A percentile compares a stretch with the other conserved stretches of the same genome.
Evolutionary conservation across 1,140 invertebrate species (phyloP).

Genomic region (Zaprionus lachaisei): DNA sequence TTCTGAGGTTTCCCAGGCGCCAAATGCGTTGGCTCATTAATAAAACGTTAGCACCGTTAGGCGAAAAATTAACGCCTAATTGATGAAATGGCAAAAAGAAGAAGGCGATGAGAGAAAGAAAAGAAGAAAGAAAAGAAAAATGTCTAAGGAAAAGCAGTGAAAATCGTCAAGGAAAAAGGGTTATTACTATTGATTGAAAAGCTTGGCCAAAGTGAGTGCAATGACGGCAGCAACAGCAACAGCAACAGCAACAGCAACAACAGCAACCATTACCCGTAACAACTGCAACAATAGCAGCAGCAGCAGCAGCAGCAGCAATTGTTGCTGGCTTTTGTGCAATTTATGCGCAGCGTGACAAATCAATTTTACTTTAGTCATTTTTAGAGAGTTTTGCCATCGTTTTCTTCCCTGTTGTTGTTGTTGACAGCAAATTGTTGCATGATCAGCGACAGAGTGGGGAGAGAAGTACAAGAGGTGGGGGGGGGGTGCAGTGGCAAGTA

Average conservation of each 20-base stretch:
- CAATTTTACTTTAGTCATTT: conserved; percentile 71
- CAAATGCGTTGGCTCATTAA: conserved; percentile 67
- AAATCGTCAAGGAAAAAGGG: conserved; percentile 15
- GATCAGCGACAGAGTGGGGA: not conserved
- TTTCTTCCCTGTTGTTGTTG: conserved; percentile 43
- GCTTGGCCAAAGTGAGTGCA: conserved; percentile 57
- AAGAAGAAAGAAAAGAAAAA: not conserved
- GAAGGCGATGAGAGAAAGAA: conserved; percentile 2
- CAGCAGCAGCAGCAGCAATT: conserved; percentile 19
- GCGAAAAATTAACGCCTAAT: conserved; percentile 78
- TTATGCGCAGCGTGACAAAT: conserved; percentile 84
- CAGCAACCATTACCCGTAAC: conserved; percentile 17
- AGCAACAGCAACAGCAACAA: conserved; percentile 19
- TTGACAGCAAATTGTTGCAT: conserved; percentile 48
- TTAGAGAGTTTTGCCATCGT: conserved; percentile 44
- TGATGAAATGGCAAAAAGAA: conserved; percentile 74
- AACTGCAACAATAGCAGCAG: conserved; percentile 24
- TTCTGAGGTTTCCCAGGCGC: conserved; percentile 36
- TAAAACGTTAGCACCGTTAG: conserved; percentile 75
- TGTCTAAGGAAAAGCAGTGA: not conserved
- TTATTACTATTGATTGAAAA: conserved; percentile 58
- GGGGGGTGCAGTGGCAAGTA: conserved; percentile 17
- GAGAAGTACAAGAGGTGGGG: not conserved
- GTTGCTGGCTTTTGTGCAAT: conserved; percentile 75
- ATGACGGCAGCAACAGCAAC: conserved; percentile 37